Evolutionary conservation across 92 coral and sea anemone genomes (phyloP).

Genomic region (Phenganax subtilis): DNA sequence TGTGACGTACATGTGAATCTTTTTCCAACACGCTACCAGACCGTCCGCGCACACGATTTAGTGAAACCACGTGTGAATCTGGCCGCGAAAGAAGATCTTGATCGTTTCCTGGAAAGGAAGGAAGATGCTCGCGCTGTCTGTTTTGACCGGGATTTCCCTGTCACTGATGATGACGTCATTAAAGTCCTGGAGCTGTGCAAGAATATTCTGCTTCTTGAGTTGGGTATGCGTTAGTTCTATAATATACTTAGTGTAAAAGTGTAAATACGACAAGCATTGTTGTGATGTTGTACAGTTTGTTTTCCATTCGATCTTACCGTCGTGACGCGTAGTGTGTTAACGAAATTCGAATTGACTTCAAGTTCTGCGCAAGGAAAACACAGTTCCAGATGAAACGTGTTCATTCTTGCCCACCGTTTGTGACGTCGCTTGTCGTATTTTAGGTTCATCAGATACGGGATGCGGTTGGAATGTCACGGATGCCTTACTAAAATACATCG

Average conservation of each 20-base stretch:
- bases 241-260: not conserved
- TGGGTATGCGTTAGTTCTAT: constrained; percentile 25
- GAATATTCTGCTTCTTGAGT: constrained; percentile 66
- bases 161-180: constrained; percentile 73
- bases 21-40: constrained; percentile 59
- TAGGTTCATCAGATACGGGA: constrained; percentile 80
- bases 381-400: not conserved
- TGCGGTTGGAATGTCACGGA: constrained; percentile 78
- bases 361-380: not conserved
- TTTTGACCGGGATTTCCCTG: constrained; percentile 70
- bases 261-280: no score
- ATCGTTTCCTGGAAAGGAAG: constrained; percentile 34
- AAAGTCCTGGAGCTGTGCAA: constrained; percentile 75
- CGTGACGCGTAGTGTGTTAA: not conserved
- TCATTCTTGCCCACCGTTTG: constrained; percentile 56
- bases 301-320: no score
- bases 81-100: constrained; percentile 41
- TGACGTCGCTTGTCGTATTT: constrained; percentile 57
- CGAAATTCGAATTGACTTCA: not conserved
- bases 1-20: constrained; percentile 77
- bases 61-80: constrained; percentile 45
- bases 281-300: no score
- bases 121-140: constrained; percentile 59
- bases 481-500: constrained; percentile 65
- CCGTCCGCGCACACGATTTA: constrained; percentile 50